Base-by-base conservation (phyloP, 2,797 vertebrate genomes). In the Notoglanidium macrostoma region DNA sequence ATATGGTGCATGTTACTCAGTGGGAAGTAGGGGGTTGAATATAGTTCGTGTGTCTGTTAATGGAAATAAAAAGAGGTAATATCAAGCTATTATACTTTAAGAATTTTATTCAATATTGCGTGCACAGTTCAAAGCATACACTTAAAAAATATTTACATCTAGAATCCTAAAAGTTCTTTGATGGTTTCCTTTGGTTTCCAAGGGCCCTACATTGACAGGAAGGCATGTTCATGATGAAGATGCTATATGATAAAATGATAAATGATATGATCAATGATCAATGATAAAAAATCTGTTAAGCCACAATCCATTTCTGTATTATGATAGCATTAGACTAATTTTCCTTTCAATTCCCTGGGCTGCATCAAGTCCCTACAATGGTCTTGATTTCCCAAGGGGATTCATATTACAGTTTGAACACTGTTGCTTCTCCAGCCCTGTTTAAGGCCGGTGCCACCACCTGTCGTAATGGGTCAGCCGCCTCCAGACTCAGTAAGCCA, bases 21-120 rank as follows among this genome's bases (percentile, higher is more conserved):
- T 29, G 12, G n/a, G 79, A 46, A 72, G 67, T 29, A 79, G 67
- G 14, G 68, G 80, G 65, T 68, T 51, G 29, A 87, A 87, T 61
- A 59, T 61, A 61, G 15, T 79, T 68, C 17, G 5, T 78, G 14
- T 85, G 78, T 86, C 68, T 76, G 54, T 51, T 80, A 40, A 74
- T 29, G 15, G 8, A 12, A 14, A 7, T n/a, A 15, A 40, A 12
- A 35, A 84, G 19, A 32, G 9, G 0, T 55, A 57, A 55, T 78
- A 55, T 78, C 29, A 55, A 35, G 76, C 29, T 32, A 10, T 32
- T 35, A 57, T 78, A 40, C 29, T 32, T n/a, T n/a, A 40, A 57
- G 35, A 54, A 19, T 67, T n/a, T 49, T 78, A 57, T 78, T 78
- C 51, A 32, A 29, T 54, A 26, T 78, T 57, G 8, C 9, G 9